These are phyloP conservation scores for Siniperca knerii DNA, from an alignment of 2,113 vertebrate species.

Conservation along the genomic window DNA sequence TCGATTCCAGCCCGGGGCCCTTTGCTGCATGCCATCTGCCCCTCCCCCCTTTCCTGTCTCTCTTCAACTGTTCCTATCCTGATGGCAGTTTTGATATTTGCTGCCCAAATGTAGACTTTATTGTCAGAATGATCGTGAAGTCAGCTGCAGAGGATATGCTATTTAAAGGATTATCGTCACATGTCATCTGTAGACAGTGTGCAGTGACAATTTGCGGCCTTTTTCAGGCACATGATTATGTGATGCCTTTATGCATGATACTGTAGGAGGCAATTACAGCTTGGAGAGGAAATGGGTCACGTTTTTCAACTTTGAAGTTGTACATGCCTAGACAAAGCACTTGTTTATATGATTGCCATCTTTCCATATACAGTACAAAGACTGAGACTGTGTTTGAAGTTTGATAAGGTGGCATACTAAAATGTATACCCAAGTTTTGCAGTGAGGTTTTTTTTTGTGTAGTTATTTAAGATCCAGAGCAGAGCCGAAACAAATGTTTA, in stretches of 20 bases:
- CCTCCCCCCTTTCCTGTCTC: no score
- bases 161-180: conserved; percentile 41
- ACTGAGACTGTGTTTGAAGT: conserved; percentile 26
- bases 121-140: conserved; percentile 11
- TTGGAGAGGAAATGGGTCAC: conserved; percentile 47
- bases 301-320: conserved; percentile 50
- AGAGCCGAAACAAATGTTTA: background rate
- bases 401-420: conserved; percentile 2
- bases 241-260: conserved; percentile 50
- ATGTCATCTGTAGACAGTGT: conserved; percentile 36
- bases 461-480: background rate
- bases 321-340: conserved; percentile 47
- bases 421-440: background rate
- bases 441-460: background rate
- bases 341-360: conserved; percentile 56
- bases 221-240: conserved; percentile 57
- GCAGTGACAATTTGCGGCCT: conserved; percentile 29
- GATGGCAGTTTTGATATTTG: background rate
- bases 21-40: no score
- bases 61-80: no score
- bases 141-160: conserved; percentile 33
- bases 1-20: no score
- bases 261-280: conserved; percentile 49
- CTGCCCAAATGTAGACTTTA: conserved; percentile 4
- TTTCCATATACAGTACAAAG: conserved; percentile 33